Percentiles rank a stretch among this genome's conserved stretches.
phyloP scores from a whole-genome alignment of 1,140 invertebrate genomes.

The Proctacanthus coquilletti region DNA sequence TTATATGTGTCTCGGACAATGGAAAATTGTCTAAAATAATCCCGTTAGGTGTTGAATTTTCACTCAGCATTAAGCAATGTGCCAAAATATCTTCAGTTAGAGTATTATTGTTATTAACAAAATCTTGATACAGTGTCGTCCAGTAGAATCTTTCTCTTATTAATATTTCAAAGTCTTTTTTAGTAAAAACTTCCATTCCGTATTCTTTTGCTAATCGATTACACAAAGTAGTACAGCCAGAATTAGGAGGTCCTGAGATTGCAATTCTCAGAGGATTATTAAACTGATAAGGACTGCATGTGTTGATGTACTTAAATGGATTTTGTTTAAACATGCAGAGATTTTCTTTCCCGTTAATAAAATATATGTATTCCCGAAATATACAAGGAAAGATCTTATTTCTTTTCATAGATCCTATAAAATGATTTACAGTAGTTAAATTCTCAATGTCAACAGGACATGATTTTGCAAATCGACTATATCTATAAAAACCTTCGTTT shows the following conservation, averaged over 20 bases:
- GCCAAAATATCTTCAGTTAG: too few species aligned
- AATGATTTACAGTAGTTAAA: not conserved
- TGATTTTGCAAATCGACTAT: not conserved
- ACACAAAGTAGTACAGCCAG: conserved; percentile 33
- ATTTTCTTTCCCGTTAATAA: conserved; percentile 32
- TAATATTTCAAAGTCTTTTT: not conserved
- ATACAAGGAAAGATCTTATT: conserved; percentile 34
- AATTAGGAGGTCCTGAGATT: conserved; percentile 69
- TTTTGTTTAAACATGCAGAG: conserved; percentile 33
- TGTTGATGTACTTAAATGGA: conserved; percentile 35
- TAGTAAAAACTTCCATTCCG: too few species aligned
- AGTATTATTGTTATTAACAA: not conserved
- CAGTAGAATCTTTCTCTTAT: not conserved
- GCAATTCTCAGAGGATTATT: conserved; percentile 50
- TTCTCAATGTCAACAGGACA: not conserved
- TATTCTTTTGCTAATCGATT: not conserved
- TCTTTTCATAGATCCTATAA: conserved; percentile 11
- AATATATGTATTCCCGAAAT: conserved; percentile 40
- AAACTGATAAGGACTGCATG: conserved; percentile 24
- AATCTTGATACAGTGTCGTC: not conserved
- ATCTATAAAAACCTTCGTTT: not conserved
- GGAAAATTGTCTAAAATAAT: too few species aligned
- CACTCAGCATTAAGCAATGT: too few species aligned
- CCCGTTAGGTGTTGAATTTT: too few species aligned
- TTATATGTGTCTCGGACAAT: too few species aligned